Percentiles rank a stretch among this genome's conserved stretches.
Conservation (phyloP, 2,797 vertebrate species). For the Heterohyrax brucei region DNA sequence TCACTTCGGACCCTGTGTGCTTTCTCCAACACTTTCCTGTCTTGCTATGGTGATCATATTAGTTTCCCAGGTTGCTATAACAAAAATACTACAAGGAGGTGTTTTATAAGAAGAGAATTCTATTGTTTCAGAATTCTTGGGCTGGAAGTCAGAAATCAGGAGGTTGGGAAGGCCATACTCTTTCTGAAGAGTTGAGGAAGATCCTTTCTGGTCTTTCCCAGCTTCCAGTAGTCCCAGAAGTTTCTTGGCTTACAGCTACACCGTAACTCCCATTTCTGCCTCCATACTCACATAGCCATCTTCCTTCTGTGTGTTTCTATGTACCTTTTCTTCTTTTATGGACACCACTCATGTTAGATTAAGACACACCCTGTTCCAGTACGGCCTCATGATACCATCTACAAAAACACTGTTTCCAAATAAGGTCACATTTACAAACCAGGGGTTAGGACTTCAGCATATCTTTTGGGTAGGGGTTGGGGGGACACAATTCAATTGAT, state of each 20-base stretch:
- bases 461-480: too few relatives aligned
- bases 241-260: background rate
- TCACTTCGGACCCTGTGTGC: rapidly evolving
- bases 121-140: background rate
- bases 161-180: too few relatives aligned
- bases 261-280: background rate
- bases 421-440: too few relatives aligned
- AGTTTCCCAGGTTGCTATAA: background rate
- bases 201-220: background rate
- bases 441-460: too few relatives aligned
- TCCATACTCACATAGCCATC: too few relatives aligned
- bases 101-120: background rate
- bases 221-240: background rate
- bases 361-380: too few relatives aligned
- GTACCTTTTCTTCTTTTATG: too few relatives aligned
- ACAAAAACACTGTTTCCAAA: too few relatives aligned
- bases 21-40: background rate
- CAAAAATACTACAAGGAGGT: background rate
- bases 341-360: too few relatives aligned
- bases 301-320: too few relatives aligned
- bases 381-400: too few relatives aligned
- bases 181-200: background rate
- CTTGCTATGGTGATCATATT: background rate
- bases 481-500: too few relatives aligned
- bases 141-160: background rate